Percentiles rank a stretch among this genome's conserved stretches.
Evolutionary conservation across 2,888 invertebrate species (phyloP).

Genomic region (Ephialtes manifestator): DNA sequence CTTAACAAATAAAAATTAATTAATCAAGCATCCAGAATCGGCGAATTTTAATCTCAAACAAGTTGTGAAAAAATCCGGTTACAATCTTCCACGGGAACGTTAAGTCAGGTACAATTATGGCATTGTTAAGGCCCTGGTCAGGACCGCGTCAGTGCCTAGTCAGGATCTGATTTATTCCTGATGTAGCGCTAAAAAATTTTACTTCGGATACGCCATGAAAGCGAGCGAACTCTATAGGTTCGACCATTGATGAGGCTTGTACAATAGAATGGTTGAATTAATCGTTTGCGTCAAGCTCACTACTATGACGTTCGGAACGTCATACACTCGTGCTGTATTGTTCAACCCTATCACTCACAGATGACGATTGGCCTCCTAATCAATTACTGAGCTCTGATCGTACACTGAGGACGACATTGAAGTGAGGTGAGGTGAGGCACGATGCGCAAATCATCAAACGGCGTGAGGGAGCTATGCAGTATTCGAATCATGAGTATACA

Average conservation of each 20-base stretch:
- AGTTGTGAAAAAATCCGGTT: too few relatives aligned
- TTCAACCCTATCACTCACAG: constrained; percentile 38
- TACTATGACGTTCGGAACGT: constrained; percentile 12
- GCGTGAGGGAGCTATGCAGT: neutral
- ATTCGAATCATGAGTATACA: neutral
- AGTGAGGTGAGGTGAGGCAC: neutral
- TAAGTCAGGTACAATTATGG: too few relatives aligned
- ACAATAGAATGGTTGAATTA: neutral
- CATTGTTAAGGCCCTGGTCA: too few relatives aligned
- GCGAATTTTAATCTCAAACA: too few relatives aligned
- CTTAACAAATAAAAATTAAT: too few relatives aligned
- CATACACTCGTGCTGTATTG: constrained; percentile 34
- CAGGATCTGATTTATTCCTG: too few relatives aligned
- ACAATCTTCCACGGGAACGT: too few relatives aligned
- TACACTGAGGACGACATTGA: neutral
- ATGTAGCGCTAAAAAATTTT: too few relatives aligned
- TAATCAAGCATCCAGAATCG: too few relatives aligned
- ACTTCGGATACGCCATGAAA: neutral
- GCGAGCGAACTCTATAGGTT: neutral
- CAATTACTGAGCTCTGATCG: constrained; percentile 34
- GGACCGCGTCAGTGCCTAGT: too few relatives aligned
- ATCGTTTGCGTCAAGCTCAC: constrained; percentile 8
- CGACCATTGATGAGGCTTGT: neutral
- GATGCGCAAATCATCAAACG: neutral
- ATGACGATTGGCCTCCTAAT: constrained; percentile 54